These are phyloP conservation scores for Falco punctatus DNA, from an alignment of 2,113 vertebrate species.

Conservation along the genomic window DNA sequence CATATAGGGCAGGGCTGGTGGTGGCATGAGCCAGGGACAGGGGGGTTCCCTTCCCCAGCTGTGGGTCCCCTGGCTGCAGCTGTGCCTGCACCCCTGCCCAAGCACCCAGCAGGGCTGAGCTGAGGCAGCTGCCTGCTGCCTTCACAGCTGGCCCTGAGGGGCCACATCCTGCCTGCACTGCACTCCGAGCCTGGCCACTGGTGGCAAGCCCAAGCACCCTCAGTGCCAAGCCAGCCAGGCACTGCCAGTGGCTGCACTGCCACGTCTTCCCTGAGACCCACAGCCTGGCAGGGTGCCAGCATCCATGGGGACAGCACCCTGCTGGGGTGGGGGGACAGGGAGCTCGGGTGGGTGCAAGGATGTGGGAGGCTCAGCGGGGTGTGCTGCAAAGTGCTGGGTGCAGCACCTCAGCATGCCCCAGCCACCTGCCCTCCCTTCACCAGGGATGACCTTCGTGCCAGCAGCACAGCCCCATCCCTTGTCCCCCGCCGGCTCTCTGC, in stretches of 20 bases:
- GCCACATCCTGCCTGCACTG: not conserved
- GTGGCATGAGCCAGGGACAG: rapidly evolving
- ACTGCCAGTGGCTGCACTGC: rapidly evolving
- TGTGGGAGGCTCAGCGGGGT: not conserved
- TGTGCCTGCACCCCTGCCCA: not conserved
- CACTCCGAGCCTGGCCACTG: not conserved
- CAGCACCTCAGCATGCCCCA: not conserved
- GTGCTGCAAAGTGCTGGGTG: not conserved
- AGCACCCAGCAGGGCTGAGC: not conserved
- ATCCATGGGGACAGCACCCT: not conserved
- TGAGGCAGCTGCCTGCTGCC: not conserved
- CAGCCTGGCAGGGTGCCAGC: rapidly evolving
- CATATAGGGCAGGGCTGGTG: not conserved
- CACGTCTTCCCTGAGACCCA: not conserved
- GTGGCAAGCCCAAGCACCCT: not conserved
- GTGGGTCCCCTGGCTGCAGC: too few relatives aligned
- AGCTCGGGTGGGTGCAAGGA: not conserved
- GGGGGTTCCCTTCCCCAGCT: not conserved
- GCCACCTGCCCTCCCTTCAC: not conserved
- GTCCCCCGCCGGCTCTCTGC: not conserved
- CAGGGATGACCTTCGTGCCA: not conserved
- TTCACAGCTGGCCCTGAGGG: rapidly evolving
- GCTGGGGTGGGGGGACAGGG: not conserved
- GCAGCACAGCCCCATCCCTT: not conserved
- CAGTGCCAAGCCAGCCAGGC: rapidly evolving